These are phyloP conservation scores for Lutjanus argentimaculatus DNA, from an alignment of 2,797 vertebrate genomes.

Conservation along the genomic window DNA sequence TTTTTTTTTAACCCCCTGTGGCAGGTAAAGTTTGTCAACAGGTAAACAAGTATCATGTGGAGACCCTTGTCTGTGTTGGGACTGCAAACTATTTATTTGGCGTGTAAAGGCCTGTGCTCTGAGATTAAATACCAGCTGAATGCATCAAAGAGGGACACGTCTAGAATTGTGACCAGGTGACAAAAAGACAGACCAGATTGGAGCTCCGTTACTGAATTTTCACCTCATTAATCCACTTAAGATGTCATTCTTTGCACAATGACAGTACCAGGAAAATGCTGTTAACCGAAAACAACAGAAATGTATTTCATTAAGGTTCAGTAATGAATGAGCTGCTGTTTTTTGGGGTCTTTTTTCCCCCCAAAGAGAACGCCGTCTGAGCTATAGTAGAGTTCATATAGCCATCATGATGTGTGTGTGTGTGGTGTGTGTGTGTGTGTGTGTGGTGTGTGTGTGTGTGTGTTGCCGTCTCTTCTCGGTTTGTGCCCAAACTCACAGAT, in stretches of 20 bases:
- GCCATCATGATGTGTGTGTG: neutral
- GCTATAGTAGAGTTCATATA: neutral
- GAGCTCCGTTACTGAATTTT: neutral
- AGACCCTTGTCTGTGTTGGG: slow-evolving; percentile 5
- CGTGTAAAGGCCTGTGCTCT: slow-evolving; percentile 31
- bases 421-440: neutral
- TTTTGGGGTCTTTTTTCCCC: neutral
- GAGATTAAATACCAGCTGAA: slow-evolving; percentile 33
- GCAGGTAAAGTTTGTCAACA: slow-evolving; percentile 14
- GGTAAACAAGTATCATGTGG: slow-evolving; percentile 15
- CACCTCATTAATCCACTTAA: neutral
- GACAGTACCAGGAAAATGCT: neutral
- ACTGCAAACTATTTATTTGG: slow-evolving; percentile 42
- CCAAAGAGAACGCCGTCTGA: neutral
- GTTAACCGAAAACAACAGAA: neutral
- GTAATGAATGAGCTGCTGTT: slow-evolving; percentile 9
- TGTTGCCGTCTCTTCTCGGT: neutral
- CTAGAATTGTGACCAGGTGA: slow-evolving; percentile 1
- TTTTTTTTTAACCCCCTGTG: slow-evolving; percentile 25
- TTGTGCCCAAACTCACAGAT: neutral
- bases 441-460: neutral
- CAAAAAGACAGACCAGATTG: neutral
- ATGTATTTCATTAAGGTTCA: neutral
- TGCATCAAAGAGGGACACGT: slow-evolving; percentile 2
- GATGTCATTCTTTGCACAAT: slow-evolving; percentile 23